Base-by-base conservation (phyloP, 1,140 invertebrate species). In the Limonius californicus region DNA sequence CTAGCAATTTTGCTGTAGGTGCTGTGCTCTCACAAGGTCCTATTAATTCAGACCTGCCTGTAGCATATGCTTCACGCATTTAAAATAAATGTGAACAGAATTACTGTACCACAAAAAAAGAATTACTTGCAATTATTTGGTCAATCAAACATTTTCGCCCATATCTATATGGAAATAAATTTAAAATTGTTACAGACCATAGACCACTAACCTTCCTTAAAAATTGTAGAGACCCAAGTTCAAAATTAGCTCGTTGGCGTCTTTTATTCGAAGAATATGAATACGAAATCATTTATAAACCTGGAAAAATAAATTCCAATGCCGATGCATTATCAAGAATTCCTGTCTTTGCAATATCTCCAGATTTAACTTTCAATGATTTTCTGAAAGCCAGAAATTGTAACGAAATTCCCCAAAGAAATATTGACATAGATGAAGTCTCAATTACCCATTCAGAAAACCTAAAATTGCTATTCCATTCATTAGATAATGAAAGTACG, bases 21-120 rank as follows among this genome's bases (percentile, higher is more conserved):
- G 78, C 74, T 0, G 67, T 80, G 0, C 53, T 81, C 16, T 68
- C 66, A n/a, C 74, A 79, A 66, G 63, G 57, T 15, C 12, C 57
- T 3, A 60, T 57, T 0, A 64, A 62, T 32, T 32, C 54, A 14
- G 68, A 73, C 32, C 27, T 50, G 47, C 70, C 75, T 0, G 66
- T 77, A 21, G 67, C 71, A 14, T 77, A 75, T 61, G 69, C 70
- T 2, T 76, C 72, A 54, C 62, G 71, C 56, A 76, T 64, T 8
- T 61, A 79, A 11, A 75, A 62, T 15, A 43, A 64, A 27, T 61
- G 68, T 0, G 74, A 81, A 67, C 55, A 45, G 16, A 72, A 72
- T 18, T 83, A 81, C 60, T 70, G 68, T 1, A 77, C 77, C n/a
- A 77, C 68, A 16, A 79, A 83, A 65, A 68, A 67, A 12, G 67